Base-by-base conservation (phyloP, 2,888 invertebrate genomes). In the Conchocele bisecta region DNA sequence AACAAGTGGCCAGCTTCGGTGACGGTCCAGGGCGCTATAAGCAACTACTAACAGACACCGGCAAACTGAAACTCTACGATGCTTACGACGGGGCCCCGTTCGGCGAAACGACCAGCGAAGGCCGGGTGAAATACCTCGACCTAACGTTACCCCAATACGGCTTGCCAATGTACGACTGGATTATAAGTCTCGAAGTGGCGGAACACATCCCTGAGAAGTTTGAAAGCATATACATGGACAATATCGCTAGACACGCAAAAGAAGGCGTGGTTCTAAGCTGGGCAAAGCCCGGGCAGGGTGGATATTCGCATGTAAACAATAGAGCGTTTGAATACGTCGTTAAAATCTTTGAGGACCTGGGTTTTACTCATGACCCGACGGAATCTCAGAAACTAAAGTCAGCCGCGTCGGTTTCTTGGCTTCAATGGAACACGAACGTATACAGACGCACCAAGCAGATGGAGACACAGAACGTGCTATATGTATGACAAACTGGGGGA, bases 121-220 rank as follows among this genome's bases (percentile, higher is more conserved):
- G 66, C 22, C n/a, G 29, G n/a, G 66, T 66, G 13, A 50, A 44
- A 33, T 73, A 63, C 51, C 24, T 73, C 13, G 75, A 75, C 37
- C 48, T 75, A n/a, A 71, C 70, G 24, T 54, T 44, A 9, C 75
- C 75, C 7, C 75, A 75, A 48, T 75, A 39, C 44, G 75, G 67
- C 3, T 20, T 75, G 11, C 67, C 67, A 20, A 13, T 58, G 1
- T 75, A 50, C 35, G 71, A 75, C 44, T 75, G 71, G 71, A 35
- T 75, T 17, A 33, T 75, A 3, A 67, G 70, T 42, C 41, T 75
- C 13, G 75, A 75, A 53, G 48, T 67, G 11, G 67, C 67, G 1
- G 67, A 67, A 22, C 67, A 67, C 39, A 54, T 67, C 35, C 67
- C 67, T 17, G 15, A n/a, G 17, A 5, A 60, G n/a, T 67, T 51